Base-by-base conservation (phyloP, 2,797 vertebrate genomes). In the Nothura maculosa region DNA sequence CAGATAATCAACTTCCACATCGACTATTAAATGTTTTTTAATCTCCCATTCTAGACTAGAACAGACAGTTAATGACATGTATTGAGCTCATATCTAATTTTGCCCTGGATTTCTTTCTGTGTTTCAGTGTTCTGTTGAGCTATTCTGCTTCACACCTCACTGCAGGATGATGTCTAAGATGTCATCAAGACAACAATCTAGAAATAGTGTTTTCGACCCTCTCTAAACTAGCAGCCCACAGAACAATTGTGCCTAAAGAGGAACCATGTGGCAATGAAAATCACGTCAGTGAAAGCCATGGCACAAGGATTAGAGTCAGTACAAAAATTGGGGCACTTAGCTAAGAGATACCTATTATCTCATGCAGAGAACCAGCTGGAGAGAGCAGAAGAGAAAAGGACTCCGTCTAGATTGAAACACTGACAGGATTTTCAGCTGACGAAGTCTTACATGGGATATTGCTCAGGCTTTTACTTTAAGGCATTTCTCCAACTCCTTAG, bases 61-160 rank as follows among this genome's bases (percentile, higher is more conserved):
- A 58, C 10, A 85, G 21, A 43, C 48, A 40, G 24, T 38, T 78
- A 38, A 15, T 76, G 62, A 50, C n/a, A 52, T 3, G 6, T 69
- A 60, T 66, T 90, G 58, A 62, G 40, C 54, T 70, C 62, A 16
- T 9, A 47, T 67, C 60, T 69, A 45, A 52, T 83, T 87, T 91
- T 94, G 85, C 58, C 73, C 91, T 83, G 76, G 92, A 73, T 95
- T 93, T 93, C 50, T 87, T 73, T 87, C 62, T 54, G 0, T 43
- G 32, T 52, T 50, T 48, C 47, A 25, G 47, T 48, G 22, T 43
- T 54, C 50, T 77, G 16, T 78, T 89, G 66, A 85, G 66, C 58
- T 92, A 76, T 32, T 43, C 13, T 0, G 0, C 47, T 89, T 93
- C 64, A 80, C 79, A 87, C 76, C 38, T 91, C 43, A 36, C 58